Evolutionary conservation across 1,140 invertebrate genomes (phyloP).

Genomic region (Gyrodactylus salaris): DNA sequence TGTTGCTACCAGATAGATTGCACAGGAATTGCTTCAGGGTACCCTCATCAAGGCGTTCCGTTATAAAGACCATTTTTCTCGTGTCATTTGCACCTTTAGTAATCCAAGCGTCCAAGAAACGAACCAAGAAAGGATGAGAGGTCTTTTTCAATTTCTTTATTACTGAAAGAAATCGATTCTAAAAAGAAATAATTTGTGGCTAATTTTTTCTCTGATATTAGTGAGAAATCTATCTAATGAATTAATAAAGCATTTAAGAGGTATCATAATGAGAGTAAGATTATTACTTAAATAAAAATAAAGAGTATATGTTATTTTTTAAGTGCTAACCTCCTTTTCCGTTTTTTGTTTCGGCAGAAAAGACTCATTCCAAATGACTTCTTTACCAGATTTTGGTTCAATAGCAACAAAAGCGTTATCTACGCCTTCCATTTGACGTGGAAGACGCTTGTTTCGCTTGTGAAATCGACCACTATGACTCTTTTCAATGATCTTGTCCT

Average conservation of each 20-base stretch:
- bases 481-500: constrained; percentile 6
- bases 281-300: background rate
- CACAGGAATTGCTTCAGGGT: constrained; percentile 4
- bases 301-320: background rate
- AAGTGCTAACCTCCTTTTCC: background rate
- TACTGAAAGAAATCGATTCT: constrained; percentile 5
- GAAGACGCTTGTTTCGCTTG: constrained; percentile 2
- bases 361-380: constrained; percentile 7
- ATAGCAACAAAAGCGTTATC: constrained; percentile 5
- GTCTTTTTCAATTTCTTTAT: constrained; percentile 5
- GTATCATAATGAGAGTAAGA: too few relatives aligned
- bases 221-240: too few relatives aligned
- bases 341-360: constrained; percentile 1
- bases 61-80: constrained; percentile 1
- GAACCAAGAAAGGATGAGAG: background rate
- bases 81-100: background rate
- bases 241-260: too few relatives aligned
- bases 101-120: constrained; percentile 2
- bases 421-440: background rate
- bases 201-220: too few relatives aligned
- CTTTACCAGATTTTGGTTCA: constrained; percentile 5
- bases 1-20: background rate
- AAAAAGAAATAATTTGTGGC: background rate
- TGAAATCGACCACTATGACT: background rate
- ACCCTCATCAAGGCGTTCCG: background rate